Conservation (phyloP, 2,888 invertebrate genomes). For the Sericinus montela region DNA sequence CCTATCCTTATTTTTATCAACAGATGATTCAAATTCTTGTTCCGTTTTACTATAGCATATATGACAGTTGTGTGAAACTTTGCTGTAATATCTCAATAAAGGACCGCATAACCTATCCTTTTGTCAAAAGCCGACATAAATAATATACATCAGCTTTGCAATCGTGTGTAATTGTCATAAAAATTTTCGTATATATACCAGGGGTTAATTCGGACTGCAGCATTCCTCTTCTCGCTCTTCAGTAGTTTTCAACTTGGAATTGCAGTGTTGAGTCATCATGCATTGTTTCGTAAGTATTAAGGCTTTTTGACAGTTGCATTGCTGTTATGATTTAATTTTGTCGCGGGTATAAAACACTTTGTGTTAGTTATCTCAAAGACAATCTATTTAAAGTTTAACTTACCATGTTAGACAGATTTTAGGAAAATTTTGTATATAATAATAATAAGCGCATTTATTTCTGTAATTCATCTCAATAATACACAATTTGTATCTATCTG, state of each 20-base stretch:
- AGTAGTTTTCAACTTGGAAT: slow-evolving; percentile 41
- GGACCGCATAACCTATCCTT: slow-evolving; percentile 48
- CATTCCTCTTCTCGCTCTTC: slow-evolving; percentile 59
- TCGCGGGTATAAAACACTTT: too few species aligned
- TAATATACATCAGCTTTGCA: slow-evolving; percentile 47
- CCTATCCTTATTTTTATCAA: not conserved
- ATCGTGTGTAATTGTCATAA: slow-evolving; percentile 62
- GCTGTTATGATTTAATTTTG: not conserved
- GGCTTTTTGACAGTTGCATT: not conserved
- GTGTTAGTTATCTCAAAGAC: too few species aligned
- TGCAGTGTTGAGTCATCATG: slow-evolving; percentile 49
- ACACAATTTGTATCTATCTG: too few species aligned
- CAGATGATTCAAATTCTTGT: slow-evolving; percentile 2
- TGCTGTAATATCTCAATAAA: slow-evolving; percentile 35
- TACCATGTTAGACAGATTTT: too few species aligned
- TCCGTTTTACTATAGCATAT: not conserved
- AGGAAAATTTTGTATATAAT: too few species aligned
- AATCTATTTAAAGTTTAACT: too few species aligned
- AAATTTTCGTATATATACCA: slow-evolving; percentile 70
- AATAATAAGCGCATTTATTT: too few species aligned
- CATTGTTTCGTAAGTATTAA: slow-evolving; percentile 61
- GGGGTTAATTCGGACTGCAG: slow-evolving; percentile 64
- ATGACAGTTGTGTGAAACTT: not conserved
- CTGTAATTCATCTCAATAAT: too few species aligned
- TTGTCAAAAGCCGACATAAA: slow-evolving; percentile 56